phyloP scores from a whole-genome alignment of 2,888 invertebrate genomes.

The Sarcophaga variegata region DNA sequence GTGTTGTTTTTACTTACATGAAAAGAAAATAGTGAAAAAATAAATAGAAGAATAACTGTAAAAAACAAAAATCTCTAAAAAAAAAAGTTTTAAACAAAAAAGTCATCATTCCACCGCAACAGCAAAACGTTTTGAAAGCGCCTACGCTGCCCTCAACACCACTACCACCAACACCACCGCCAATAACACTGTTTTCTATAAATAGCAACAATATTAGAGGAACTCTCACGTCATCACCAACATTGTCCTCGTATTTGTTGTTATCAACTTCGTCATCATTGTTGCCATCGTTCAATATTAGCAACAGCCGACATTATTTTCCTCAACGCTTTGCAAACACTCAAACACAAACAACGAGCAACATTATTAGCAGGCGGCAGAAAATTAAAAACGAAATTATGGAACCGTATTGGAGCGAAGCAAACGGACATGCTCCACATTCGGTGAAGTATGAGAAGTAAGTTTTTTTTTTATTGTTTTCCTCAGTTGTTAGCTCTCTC shows the following conservation, averaged over 20 bases:
- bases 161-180: conserved; percentile 21
- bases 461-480: conserved; percentile 71
- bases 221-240: conserved; percentile 35
- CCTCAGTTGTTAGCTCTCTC: background rate
- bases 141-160: conserved; percentile 64
- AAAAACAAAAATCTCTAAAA: background rate
- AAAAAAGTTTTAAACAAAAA: conserved; percentile 52
- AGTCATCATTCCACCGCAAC: conserved; percentile 79
- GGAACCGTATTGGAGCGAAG: conserved; percentile 81
- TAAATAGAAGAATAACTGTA: conserved; percentile 12
- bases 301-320: background rate
- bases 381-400: conserved; percentile 73
- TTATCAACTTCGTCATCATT: background rate
- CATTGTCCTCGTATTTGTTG: conserved; percentile 1
- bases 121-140: conserved; percentile 69
- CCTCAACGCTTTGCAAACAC: conserved; percentile 18
- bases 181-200: conserved; percentile 10
- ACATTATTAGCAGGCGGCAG: conserved; percentile 49
- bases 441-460: conserved; percentile 82
- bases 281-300: background rate
- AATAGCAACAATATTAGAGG: background rate
- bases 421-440: conserved; percentile 82
- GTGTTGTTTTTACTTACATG: background rate
- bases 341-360: conserved; percentile 52
- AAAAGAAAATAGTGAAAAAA: background rate